These are phyloP conservation scores for Pachydiplax longipennis DNA, from an alignment of 2,888 invertebrate species.

Conservation along the genomic window DNA sequence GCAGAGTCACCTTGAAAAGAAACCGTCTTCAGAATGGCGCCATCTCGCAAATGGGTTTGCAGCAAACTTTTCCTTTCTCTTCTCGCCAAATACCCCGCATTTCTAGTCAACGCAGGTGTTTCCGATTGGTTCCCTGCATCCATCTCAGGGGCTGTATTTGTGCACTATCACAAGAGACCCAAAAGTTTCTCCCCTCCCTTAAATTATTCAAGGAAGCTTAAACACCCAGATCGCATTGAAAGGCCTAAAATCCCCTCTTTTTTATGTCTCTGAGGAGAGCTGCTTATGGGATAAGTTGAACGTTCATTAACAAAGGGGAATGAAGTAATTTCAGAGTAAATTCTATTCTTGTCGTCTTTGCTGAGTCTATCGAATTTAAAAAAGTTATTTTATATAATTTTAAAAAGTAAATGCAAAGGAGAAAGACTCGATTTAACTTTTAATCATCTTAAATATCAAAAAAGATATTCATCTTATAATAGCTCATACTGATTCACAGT, in stretches of 20 bases:
- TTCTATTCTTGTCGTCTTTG: too few relatives aligned
- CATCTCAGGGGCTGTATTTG: background rate
- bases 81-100: background rate
- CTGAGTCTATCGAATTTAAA: too few relatives aligned
- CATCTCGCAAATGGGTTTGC: background rate
- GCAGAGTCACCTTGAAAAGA: too few relatives aligned
- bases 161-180: background rate
- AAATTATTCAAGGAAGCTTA: slow-evolving; percentile 40
- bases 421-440: too few relatives aligned
- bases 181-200: background rate
- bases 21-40: background rate
- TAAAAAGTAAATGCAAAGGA: too few relatives aligned
- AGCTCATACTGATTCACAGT: too few relatives aligned
- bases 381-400: too few relatives aligned
- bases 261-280: background rate
- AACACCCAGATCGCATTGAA: slow-evolving; percentile 22
- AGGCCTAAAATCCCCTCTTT: background rate
- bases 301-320: too few relatives aligned
- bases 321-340: too few relatives aligned
- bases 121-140: slow-evolving; percentile 13
- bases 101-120: slow-evolving; percentile 16
- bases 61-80: background rate
- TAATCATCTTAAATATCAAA: too few relatives aligned
- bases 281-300: background rate
- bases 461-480: too few relatives aligned